phyloP scores from a whole-genome alignment of 2,113 vertebrate genomes.

The Grammomys dolichurus region DNA sequence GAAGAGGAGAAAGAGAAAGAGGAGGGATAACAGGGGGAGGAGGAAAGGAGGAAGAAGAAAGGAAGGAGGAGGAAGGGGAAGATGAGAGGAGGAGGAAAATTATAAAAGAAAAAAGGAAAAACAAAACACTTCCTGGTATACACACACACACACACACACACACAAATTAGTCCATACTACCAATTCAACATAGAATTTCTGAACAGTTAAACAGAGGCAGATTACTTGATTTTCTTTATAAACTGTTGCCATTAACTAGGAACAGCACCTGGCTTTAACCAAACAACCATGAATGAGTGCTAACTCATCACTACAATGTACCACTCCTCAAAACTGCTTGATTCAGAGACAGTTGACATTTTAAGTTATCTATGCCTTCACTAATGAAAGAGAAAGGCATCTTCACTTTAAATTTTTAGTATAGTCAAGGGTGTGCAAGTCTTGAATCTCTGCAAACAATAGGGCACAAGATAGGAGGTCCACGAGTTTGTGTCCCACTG shows the following conservation, averaged over 20 bases:
- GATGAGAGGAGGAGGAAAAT: not conserved
- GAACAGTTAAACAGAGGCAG: conserved; percentile 16
- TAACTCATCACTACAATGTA: not conserved
- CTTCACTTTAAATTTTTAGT: not conserved
- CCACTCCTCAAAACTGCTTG: conserved; percentile 8
- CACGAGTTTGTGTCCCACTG: not conserved
- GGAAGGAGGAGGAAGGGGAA: too few species aligned
- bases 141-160: not conserved
- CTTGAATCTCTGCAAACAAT: too few species aligned
- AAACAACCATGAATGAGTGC: conserved; percentile 22
- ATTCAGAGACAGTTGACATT: conserved; percentile 29
- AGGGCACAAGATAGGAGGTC: not conserved
- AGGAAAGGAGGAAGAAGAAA: too few species aligned
- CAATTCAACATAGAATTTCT: conserved; percentile 17
- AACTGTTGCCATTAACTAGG: not conserved
- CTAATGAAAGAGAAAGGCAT: not conserved
- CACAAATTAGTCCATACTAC: not conserved
- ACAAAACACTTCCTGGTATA: not conserved
- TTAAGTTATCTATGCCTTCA: conserved; percentile 16
- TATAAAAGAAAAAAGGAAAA: not conserved
- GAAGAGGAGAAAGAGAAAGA: rapidly evolving
- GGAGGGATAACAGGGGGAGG: rapidly evolving
- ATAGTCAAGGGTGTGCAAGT: not conserved
- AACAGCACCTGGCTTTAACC: not conserved
- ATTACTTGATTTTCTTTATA: conserved; percentile 1